These are phyloP conservation scores for Colinus virginianus DNA, from an alignment of 2,113 vertebrate genomes.

Conservation along the genomic window DNA sequence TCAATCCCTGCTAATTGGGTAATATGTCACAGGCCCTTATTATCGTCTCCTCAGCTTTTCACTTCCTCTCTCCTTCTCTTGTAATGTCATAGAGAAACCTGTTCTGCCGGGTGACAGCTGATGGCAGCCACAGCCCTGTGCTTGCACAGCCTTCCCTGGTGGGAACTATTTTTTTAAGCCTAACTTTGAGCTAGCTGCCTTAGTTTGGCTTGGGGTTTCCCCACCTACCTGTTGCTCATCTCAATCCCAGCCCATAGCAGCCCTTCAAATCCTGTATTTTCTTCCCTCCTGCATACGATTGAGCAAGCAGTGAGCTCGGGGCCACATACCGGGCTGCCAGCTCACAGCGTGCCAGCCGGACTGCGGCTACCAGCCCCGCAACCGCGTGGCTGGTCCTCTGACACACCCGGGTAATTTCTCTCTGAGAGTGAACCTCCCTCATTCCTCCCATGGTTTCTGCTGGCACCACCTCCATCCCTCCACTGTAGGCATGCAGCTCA, in stretches of 20 bases:
- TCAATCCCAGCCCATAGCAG: conserved; percentile 12
- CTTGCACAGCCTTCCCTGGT: not conserved
- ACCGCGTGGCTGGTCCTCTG: not conserved
- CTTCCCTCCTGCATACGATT: conserved; percentile 22
- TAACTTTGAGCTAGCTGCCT: conserved; percentile 14
- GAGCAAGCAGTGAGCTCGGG: conserved; percentile 36
- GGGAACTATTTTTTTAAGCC: not conserved
- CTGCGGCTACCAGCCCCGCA: not conserved
- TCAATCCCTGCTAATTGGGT: not conserved
- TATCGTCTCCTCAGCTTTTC: conserved; percentile 27
- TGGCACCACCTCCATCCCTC: conserved; percentile 29
- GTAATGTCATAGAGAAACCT: conserved; percentile 44
- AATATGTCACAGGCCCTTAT: not conserved
- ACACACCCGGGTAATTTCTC: conserved; percentile 47
- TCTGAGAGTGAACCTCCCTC: conserved; percentile 48
- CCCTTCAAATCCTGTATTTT: conserved; percentile 43
- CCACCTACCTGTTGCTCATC: conserved; percentile 55
- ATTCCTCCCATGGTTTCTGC: conserved; percentile 63
- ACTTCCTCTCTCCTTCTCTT: conserved; percentile 40
- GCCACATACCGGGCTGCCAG: conserved; percentile 62
- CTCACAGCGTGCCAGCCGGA: conserved; percentile 53
- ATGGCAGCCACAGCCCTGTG: not conserved
- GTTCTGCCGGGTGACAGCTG: conserved; percentile 39
- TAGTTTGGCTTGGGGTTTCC: conserved; percentile 32
- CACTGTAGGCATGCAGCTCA: not conserved